Evolutionary conservation across 2,888 invertebrate species (phyloP), one percentile per base, ranked within the genome.

Genomic region (Hypsopygia costalis): DNA sequence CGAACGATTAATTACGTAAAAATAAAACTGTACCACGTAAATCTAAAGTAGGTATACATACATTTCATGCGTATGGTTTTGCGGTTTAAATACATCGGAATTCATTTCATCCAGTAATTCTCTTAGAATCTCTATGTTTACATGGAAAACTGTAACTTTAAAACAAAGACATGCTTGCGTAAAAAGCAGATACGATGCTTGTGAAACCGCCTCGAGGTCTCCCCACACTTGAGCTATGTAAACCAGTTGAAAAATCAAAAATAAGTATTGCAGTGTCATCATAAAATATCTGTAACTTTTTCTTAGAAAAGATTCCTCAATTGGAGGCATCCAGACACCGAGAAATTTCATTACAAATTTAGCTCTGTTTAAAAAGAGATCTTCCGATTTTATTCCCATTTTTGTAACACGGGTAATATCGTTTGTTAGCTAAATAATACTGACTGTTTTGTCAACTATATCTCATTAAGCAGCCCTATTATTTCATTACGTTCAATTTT

Each of bases 131-230:
- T 52, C 50, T 30, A 69, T 65, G 38, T 85, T 85, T 0, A 71
- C 40, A 27, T 77, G 75, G 45, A 86, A 69, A 21, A 82, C 69
- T 0, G 82, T 73, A 0, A 87, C 55, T 69, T 87, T 87, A 11
- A 82, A 74, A 49, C 87, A 87, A 6, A 87, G 68, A 44, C 81
- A 80, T 1, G 87, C 83, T 44, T 87, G 82, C 0, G 87, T 86
- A 47, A 87, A 85, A 1, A 82, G 50, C 35, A 88, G 36, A 28
- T 85, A 81, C 0, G 72, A 81, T 0, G 85, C 79, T 41, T 86
- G 77, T 0, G 77, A 82, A 0, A 86, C 75, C 0, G 81, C 82
- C 20, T 79, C 85, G 29, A 85, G 55, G 28, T 86, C 80, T 0
- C 86, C 85, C 80, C 81, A 82, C 1, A 82, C 81, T 53, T 78